Conservation (phyloP, 92 coral and sea anemone genomes). For the Metridium senile region DNA sequence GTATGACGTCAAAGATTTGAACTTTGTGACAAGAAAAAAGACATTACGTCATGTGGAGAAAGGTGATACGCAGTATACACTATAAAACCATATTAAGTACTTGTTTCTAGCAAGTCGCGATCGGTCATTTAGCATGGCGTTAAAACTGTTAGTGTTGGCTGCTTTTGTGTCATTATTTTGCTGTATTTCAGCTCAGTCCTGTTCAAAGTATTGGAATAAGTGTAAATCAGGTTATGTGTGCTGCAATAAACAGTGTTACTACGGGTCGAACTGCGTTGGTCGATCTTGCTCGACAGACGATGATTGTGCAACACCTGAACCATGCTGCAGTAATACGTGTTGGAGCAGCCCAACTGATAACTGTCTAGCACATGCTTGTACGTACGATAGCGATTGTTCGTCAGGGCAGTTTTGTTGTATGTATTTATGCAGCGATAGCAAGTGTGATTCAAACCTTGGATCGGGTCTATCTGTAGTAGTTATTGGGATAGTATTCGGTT, state of each 20-base stretch:
- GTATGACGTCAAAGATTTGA: too few species aligned
- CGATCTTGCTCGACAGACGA: neutral
- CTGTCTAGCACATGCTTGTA: neutral
- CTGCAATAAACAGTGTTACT: neutral
- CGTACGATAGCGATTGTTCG: neutral
- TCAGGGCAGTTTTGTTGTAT: neutral
- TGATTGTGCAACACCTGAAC: neutral
- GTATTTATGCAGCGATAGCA: neutral
- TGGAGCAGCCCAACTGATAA: neutral
- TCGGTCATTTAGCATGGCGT: too few species aligned
- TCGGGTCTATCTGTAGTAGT: too few species aligned
- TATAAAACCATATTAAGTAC: too few species aligned
- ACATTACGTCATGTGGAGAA: too few species aligned
- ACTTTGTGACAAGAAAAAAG: too few species aligned
- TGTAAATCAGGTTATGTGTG: constrained; percentile 12
- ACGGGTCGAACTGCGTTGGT: constrained; percentile 4
- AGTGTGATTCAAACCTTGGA: too few species aligned
- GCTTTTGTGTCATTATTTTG: neutral
- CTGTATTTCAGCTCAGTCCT: neutral
- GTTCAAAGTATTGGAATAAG: too few species aligned
- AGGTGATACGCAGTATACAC: too few species aligned
- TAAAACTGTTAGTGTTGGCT: neutral
- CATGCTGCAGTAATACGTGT: constrained; percentile 14
- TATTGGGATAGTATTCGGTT: neutral
- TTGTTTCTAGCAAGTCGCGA: too few species aligned